Conservation (phyloP, 2,797 vertebrate genomes). For the Phataginus tetradactyla region DNA sequence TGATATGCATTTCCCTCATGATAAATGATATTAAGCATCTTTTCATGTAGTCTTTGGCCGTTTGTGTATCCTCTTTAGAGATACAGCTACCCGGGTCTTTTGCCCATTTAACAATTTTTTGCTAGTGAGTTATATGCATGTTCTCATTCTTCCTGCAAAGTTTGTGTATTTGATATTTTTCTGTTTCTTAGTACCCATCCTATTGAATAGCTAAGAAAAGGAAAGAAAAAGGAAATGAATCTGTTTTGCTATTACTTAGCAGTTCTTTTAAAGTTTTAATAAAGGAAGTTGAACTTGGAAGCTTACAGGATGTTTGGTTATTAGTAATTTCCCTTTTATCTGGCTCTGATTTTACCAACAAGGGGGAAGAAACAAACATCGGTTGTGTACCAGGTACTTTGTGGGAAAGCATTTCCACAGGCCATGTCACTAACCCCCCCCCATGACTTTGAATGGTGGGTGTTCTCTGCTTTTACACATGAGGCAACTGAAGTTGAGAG, state of each 20-base stretch:
- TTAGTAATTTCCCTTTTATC: slow-evolving; percentile 61
- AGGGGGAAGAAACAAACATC: neutral
- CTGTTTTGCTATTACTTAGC: slow-evolving; percentile 41
- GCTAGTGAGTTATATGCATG: neutral
- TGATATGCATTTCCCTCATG: neutral
- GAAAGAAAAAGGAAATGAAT: slow-evolving; percentile 35
- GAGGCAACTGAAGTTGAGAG: neutral
- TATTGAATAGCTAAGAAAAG: neutral
- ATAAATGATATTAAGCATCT: neutral
- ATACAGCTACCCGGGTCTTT: neutral
- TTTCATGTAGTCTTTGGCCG: neutral
- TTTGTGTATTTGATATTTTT: neutral
- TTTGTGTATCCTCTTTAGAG: neutral
- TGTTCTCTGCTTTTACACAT: neutral
- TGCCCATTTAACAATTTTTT: neutral
- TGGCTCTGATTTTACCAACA: neutral
- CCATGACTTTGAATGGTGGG: neutral
- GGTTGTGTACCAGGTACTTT: neutral
- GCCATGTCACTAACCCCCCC: neutral
- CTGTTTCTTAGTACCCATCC: neutral
- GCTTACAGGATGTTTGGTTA: slow-evolving; percentile 46
- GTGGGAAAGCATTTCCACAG: neutral
- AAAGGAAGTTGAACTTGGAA: slow-evolving; percentile 58
- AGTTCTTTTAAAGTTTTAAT: slow-evolving; percentile 28
- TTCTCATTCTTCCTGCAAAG: neutral